phyloP scores from a whole-genome alignment of 2,797 vertebrate genomes.

The Trichosurus vulpecula region DNA sequence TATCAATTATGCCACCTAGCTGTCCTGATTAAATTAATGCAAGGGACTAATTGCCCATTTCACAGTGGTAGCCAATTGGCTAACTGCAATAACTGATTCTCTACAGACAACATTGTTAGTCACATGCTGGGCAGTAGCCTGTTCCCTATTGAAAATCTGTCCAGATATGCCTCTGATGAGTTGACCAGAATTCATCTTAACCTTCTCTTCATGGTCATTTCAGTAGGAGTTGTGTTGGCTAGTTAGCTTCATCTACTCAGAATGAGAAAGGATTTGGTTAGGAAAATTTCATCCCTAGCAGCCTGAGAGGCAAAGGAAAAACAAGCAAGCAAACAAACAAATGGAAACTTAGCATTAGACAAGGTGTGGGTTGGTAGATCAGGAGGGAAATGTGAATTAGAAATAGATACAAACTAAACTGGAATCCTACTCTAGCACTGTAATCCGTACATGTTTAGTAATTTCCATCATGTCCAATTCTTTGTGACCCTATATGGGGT shows the following conservation, averaged over 20 bases:
- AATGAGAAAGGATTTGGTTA: neutral
- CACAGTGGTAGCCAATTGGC: neutral
- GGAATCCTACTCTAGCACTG: neutral
- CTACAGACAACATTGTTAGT: neutral
- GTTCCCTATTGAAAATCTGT: slow-evolving; percentile 3
- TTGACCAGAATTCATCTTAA: slow-evolving; percentile 31
- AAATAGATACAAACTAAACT: neutral
- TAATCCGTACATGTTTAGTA: too few relatives aligned
- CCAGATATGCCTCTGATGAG: slow-evolving; percentile 11
- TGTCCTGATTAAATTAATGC: neutral
- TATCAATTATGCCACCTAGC: too few relatives aligned
- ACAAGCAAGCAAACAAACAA: neutral
- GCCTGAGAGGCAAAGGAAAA: slow-evolving; percentile 16
- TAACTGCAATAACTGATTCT: slow-evolving; percentile 27
- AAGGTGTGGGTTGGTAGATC: neutral
- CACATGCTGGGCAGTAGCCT: neutral
- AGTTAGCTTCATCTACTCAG: slow-evolving; percentile 7
- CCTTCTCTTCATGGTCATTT: slow-evolving; percentile 23
- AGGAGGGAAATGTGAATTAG: neutral
- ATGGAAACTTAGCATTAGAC: neutral
- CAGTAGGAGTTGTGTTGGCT: slow-evolving; percentile 26
- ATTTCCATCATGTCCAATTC: too few relatives aligned
- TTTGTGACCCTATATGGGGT: neutral
- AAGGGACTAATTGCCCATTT: neutral
- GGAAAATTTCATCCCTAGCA: slow-evolving; percentile 39